A percentile compares a stretch with the other conserved stretches of the same genome.
These are phyloP conservation scores for Sarcoramphus papa DNA, from an alignment of 2,797 vertebrate genomes.

Conservation along the genomic window DNA sequence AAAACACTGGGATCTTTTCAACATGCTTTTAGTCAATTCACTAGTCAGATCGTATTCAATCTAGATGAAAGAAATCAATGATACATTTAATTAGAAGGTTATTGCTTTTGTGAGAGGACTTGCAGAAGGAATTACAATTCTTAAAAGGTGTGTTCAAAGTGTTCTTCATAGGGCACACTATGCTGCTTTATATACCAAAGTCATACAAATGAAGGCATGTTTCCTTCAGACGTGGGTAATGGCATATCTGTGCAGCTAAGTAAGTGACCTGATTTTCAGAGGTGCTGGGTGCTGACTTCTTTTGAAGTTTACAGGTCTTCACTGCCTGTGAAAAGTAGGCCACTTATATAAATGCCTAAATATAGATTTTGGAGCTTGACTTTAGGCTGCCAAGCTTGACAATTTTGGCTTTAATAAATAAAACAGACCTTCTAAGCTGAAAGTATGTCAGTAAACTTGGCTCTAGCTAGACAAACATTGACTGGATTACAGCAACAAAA, in stretches of 20 bases:
- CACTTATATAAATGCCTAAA: neutral
- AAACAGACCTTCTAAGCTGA: neutral
- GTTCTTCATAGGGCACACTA: neutral
- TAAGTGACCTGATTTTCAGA: neutral
- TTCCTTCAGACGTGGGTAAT: neutral
- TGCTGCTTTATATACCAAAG: neutral
- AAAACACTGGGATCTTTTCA: conserved; percentile 31
- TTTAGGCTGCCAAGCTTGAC: neutral
- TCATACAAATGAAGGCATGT: neutral
- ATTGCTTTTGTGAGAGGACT: conserved; percentile 38
- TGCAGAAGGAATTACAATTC: conserved; percentile 35
- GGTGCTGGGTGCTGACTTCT: neutral
- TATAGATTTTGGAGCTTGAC: neutral
- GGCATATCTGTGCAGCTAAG: neutral
- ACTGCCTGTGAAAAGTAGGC: neutral
- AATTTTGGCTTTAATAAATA: conserved; percentile 7
- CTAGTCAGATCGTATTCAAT: neutral
- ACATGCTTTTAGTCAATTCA: neutral
- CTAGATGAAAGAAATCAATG: conserved; percentile 29
- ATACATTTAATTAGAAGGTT: conserved; percentile 49
- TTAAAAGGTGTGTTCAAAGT: neutral
- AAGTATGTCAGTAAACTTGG: neutral
- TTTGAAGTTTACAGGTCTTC: neutral
- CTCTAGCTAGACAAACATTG: neutral
- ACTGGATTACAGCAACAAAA: neutral